Percentiles rank a stretch among this genome's conserved stretches.
Evolutionary conservation across 2,888 invertebrate genomes (phyloP).

Genomic region (Myopa tessellatipennis): DNA sequence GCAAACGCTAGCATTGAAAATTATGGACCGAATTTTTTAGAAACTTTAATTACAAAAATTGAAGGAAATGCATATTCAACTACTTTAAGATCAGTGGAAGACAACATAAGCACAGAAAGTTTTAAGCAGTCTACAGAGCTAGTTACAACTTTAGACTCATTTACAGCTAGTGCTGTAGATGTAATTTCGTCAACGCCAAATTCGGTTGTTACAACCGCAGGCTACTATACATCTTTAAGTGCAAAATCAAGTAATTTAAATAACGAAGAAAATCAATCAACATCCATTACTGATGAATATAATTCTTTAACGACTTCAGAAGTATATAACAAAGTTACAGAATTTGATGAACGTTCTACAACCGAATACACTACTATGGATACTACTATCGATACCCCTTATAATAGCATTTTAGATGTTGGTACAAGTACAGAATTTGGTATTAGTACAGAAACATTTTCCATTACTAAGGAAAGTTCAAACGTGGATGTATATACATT

Average conservation of each 20-base stretch:
- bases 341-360: conserved; percentile 12
- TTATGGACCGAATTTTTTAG: background rate
- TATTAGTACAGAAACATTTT: background rate
- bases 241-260: too few relatives aligned
- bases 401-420: background rate
- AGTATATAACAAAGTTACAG: background rate
- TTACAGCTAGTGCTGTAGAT: background rate
- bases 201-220: background rate
- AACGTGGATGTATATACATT: background rate
- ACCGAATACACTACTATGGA: background rate
- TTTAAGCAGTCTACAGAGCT: background rate
- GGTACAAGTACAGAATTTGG: conserved; percentile 4
- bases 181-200: background rate
- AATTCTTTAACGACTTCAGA: background rate
- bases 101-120: background rate
- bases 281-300: background rate
- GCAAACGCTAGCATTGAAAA: background rate
- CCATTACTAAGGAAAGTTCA: background rate
- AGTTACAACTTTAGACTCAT: background rate
- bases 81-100: background rate
- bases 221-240: too few relatives aligned
- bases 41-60: background rate
- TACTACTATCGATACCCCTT: background rate
- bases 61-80: background rate
- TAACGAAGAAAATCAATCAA: background rate